phyloP scores from a whole-genome alignment of 2,113 vertebrate genomes.

The Malaclemys terrapin region DNA sequence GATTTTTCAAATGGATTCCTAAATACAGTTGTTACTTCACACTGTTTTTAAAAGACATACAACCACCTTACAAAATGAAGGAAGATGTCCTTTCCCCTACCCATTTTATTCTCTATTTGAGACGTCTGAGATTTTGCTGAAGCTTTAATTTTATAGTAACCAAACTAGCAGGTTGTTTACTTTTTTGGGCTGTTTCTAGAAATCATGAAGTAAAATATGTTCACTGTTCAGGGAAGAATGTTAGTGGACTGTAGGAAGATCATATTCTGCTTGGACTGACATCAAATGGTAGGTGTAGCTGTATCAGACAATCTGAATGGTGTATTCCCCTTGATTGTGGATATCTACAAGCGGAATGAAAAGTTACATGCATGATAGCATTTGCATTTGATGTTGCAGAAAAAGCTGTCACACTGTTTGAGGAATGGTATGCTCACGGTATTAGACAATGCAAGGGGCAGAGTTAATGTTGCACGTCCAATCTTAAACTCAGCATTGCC shows the following conservation, averaged over 20 bases:
- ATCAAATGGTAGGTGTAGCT: not conserved
- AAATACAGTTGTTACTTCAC: not conserved
- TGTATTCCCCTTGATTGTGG: not conserved
- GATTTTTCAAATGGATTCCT: not conserved
- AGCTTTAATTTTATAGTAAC: not conserved
- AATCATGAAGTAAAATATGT: not conserved
- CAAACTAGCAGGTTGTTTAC: not conserved
- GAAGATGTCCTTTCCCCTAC: not conserved
- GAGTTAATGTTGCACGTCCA: not conserved
- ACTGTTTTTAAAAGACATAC: not conserved
- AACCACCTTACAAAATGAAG: not conserved
- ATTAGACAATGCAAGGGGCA: not conserved
- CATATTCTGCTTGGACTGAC: not conserved
- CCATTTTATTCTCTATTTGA: not conserved
- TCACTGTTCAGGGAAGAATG: not conserved
- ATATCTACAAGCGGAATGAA: not conserved
- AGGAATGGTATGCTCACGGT: not conserved
- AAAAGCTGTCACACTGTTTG: not conserved
- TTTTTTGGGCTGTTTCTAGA: not conserved
- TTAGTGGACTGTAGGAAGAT: not conserved
- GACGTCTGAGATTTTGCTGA: not conserved
- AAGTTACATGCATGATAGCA: not conserved
- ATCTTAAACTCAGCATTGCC: not conserved
- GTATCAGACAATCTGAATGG: not conserved
- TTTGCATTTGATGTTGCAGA: not conserved